A percentile compares a stretch with the other conserved stretches of the same genome.
Evolutionary conservation across 2,888 invertebrate genomes (phyloP).

Genomic region (Athalia circularis): DNA sequence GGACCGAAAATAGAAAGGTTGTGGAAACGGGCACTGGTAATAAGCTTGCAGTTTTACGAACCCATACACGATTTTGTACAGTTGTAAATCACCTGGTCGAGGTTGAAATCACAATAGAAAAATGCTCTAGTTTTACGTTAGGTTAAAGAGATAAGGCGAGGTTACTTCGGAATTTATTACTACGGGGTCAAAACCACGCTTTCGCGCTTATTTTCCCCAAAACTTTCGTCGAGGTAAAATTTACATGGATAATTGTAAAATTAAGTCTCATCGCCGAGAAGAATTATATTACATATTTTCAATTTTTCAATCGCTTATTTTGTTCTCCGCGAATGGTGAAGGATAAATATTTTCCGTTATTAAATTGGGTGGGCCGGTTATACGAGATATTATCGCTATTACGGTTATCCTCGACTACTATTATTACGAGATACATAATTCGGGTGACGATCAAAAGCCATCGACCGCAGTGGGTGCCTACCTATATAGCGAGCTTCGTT

Average conservation of each 20-base stretch:
- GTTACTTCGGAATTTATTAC: conserved; percentile 23
- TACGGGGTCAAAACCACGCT: conserved; percentile 1
- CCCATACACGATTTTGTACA: conserved; percentile 30
- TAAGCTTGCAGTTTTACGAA: conserved; percentile 21
- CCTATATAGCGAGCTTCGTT: background rate
- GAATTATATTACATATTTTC: no score
- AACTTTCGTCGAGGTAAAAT: background rate
- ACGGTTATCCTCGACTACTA: background rate
- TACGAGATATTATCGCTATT: conserved; percentile 8
- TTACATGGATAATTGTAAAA: background rate
- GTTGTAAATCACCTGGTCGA: conserved; percentile 24
- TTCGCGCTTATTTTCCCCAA: background rate
- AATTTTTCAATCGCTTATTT: no score
- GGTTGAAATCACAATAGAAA: conserved; percentile 28
- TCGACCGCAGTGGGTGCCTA: conserved; percentile 18
- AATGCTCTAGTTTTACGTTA: conserved; percentile 59
- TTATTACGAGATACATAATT: conserved; percentile 10
- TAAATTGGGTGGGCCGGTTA: background rate
- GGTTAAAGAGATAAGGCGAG: background rate
- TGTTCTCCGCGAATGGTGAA: no score
- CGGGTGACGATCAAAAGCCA: conserved; percentile 35
- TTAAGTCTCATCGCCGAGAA: background rate
- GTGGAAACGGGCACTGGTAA: background rate
- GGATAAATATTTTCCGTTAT: no score
- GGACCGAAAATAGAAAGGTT: background rate